Conservation (phyloP, 2,888 invertebrate genomes). For the Sminthurinus aureus region DNA sequence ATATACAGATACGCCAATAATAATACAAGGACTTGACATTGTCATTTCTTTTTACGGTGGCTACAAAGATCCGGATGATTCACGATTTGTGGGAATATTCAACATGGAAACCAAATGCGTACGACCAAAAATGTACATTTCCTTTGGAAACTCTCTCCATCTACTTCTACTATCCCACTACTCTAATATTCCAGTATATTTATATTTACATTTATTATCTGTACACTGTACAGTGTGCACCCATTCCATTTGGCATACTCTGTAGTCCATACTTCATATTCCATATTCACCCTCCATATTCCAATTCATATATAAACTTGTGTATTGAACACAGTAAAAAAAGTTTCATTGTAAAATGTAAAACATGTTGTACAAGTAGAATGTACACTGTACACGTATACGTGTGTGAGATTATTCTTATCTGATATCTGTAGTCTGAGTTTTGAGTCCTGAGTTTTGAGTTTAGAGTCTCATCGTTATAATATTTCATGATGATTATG, state of each 20-base stretch:
- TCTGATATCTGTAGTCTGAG: background rate
- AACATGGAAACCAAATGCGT: background rate
- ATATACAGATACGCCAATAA: background rate
- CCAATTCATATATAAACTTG: background rate
- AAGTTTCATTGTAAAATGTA: too few species aligned
- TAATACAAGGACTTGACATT: background rate
- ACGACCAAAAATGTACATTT: background rate
- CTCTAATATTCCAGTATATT: too few species aligned
- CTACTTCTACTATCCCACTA: background rate
- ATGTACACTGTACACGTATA: background rate
- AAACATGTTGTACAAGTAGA: background rate
- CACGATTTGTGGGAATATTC: slow-evolving; percentile 21
- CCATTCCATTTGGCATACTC: too few species aligned
- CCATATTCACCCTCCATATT: background rate
- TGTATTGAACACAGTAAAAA: background rate
- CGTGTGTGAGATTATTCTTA: background rate
- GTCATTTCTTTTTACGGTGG: background rate
- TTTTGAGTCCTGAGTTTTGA: background rate
- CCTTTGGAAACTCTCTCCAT: background rate
- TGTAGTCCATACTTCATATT: too few species aligned
- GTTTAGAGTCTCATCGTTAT: too few species aligned
- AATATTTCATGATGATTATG: too few species aligned
- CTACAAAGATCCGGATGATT: background rate
- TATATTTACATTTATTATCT: too few species aligned
- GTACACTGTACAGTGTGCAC: too few species aligned